These are phyloP conservation scores for Spondyliosoma cantharus DNA, from an alignment of 2,797 vertebrate genomes.

Conservation along the genomic window DNA sequence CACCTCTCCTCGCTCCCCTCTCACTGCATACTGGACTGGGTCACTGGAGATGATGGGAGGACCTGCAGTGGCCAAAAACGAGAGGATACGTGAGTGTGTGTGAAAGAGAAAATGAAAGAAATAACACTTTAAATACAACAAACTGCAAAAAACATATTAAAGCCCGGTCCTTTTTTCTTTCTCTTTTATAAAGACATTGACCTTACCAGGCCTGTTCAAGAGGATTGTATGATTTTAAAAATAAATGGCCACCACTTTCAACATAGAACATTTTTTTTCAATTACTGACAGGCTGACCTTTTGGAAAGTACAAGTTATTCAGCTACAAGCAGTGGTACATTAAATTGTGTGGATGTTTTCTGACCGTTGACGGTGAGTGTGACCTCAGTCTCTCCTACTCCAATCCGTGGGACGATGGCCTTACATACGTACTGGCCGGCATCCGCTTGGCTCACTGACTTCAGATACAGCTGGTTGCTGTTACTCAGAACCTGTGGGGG, in stretches of 20 bases:
- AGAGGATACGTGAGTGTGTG: slow-evolving; percentile 2
- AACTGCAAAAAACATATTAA: slow-evolving; percentile 1
- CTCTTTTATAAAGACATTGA: neutral
- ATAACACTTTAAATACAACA: neutral
- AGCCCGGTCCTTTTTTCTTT: neutral
- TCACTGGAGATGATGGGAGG: slow-evolving; percentile 96
- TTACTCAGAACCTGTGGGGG: slow-evolving; percentile 91
- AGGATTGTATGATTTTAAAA: slow-evolving; percentile 27
- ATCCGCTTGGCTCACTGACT: slow-evolving; percentile 90
- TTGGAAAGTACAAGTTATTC: slow-evolving; percentile 22
- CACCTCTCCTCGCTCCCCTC: slow-evolving; percentile 92
- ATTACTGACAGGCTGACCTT: slow-evolving; percentile 45
- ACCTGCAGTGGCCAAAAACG: slow-evolving; percentile 76
- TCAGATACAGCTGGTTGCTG: slow-evolving; percentile 91
- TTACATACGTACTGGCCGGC: slow-evolving; percentile 93
- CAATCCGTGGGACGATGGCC: slow-evolving; percentile 93
- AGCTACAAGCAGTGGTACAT: slow-evolving; percentile 18
- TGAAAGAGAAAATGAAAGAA: neutral
- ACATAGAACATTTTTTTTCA: slow-evolving; percentile 9
- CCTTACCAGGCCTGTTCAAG: neutral
- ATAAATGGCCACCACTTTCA: slow-evolving; percentile 30
- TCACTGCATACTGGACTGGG: slow-evolving; percentile 89
- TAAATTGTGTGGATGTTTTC: slow-evolving; percentile 48
- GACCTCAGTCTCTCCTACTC: slow-evolving; percentile 92
- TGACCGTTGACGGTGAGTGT: slow-evolving; percentile 91